phyloP scores from a whole-genome alignment of 2,797 vertebrate genomes.

The Parotocinclus haroldoi region DNA sequence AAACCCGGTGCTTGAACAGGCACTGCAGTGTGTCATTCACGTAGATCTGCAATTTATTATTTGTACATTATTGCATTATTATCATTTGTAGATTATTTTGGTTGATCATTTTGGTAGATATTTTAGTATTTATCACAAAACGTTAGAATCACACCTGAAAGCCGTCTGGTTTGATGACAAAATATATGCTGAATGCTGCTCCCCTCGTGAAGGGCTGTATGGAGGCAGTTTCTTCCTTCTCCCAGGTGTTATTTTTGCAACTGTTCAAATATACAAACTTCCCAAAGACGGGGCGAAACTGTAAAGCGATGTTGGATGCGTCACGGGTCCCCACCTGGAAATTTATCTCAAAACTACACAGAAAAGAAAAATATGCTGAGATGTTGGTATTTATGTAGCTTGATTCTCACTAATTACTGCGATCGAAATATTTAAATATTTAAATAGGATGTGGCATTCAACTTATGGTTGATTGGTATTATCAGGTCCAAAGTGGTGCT shows the following conservation, averaged over 20 bases:
- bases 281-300: slow-evolving; percentile 13
- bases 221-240: neutral
- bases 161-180: neutral
- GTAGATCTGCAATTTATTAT: slow-evolving; percentile 8
- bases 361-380: neutral
- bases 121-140: too few relatives aligned
- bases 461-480: too few relatives aligned
- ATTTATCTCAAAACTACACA: slow-evolving; percentile 16
- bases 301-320: slow-evolving; percentile 30
- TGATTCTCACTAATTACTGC: too few relatives aligned
- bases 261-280: slow-evolving; percentile 16
- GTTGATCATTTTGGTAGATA: too few relatives aligned
- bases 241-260: neutral
- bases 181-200: slow-evolving; percentile 12
- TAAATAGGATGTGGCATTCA: too few relatives aligned
- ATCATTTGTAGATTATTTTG: too few relatives aligned
- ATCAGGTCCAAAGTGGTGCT: too few relatives aligned
- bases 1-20: slow-evolving; percentile 17
- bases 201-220: slow-evolving; percentile 13
- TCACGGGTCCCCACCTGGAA: slow-evolving; percentile 17
- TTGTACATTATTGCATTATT: too few relatives aligned
- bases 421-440: too few relatives aligned
- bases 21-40: slow-evolving; percentile 1
- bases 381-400: too few relatives aligned
- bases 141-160: too few relatives aligned